Base-by-base conservation (phyloP, 2,797 vertebrate species). In the Threskiornis aethiopicus region DNA sequence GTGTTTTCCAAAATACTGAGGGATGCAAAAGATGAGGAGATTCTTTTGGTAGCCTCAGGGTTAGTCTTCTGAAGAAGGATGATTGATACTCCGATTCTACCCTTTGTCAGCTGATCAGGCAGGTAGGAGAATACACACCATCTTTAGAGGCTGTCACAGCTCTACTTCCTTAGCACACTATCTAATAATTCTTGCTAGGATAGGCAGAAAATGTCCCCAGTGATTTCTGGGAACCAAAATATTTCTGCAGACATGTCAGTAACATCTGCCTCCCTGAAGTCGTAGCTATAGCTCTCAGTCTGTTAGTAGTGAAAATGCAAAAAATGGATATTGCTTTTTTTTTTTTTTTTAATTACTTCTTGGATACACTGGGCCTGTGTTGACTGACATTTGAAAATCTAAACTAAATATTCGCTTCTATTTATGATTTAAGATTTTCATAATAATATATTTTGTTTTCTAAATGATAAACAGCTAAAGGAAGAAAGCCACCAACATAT, bases 381-480 rank as follows among this genome's bases (percentile, higher is more conserved):
- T 41, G 52, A 55, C 10, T 61, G 44, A 24, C 0, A 0, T 11
- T n/a, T 37, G 31, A 83, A 90, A 76, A 62, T 31, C 19, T 58
- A 16, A 77, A 84, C 12, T 21, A 59, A 73, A 37, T 2, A 1
- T 81, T 83, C 2, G 0, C 15, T 77, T 88, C 12, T 66, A 9
- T 47, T 66, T 73, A 12, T 33, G 13, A 73, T 62, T 89, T 69
- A 52, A 66, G 12, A 22, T 57, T 73, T 87, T 89, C 21, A 4
- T 64, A 29, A 10, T 57, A 44, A 67, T 26, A 11, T 33, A 20
- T 64, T 81, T 78, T 75, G 4, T 85, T 42, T 92, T 95, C 77
- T 88, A 28, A 72, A 78, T 67, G 37, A 77, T 13, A 24, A 92
- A 87, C 37, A 84, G 61, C 77, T 95, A 51, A 90, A 82, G 47